Percentiles rank a stretch among this genome's conserved stretches.
These are phyloP conservation scores for Halichoeres trimaculatus DNA, from an alignment of 2,113 vertebrate genomes.

Conservation along the genomic window DNA sequence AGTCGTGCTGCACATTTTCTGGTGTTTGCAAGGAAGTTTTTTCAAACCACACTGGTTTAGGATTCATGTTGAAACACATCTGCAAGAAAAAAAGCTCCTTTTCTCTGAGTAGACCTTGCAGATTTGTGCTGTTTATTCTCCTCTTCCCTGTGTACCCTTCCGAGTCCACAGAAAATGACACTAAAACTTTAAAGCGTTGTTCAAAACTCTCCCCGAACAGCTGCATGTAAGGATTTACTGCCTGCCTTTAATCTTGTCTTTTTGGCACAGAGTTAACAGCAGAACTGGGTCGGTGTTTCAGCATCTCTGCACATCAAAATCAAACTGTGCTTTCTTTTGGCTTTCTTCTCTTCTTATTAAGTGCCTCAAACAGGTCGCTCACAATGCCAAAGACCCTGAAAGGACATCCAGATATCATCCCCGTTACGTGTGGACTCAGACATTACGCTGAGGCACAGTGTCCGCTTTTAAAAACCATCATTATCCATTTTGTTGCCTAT, in stretches of 20 bases:
- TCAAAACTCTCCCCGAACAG: neutral
- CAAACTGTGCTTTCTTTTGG: neutral
- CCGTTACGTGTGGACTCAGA: neutral
- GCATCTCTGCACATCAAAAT: neutral
- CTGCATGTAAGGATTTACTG: neutral
- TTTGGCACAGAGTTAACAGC: neutral
- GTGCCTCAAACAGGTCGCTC: neutral
- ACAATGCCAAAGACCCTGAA: neutral
- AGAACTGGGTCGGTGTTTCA: neutral
- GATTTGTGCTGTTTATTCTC: neutral
- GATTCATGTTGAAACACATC: neutral
- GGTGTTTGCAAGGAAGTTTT: neutral
- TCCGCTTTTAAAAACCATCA: conserved; percentile 18
- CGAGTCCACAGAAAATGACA: neutral
- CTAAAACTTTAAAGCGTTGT: neutral
- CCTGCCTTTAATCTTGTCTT: neutral
- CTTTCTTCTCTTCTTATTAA: neutral
- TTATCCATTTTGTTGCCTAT: conserved; percentile 15
- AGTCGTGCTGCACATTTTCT: neutral
- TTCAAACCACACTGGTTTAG: neutral
- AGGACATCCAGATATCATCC: neutral
- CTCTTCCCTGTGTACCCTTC: neutral
- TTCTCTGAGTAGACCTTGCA: conserved; percentile 3
- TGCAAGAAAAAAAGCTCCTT: neutral
- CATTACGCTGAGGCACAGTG: conserved; percentile 7